Evolutionary conservation across 1,140 invertebrate genomes (phyloP), one percentile per base, ranked within the genome.

Genomic region (Zaprionus nigranus): DNA sequence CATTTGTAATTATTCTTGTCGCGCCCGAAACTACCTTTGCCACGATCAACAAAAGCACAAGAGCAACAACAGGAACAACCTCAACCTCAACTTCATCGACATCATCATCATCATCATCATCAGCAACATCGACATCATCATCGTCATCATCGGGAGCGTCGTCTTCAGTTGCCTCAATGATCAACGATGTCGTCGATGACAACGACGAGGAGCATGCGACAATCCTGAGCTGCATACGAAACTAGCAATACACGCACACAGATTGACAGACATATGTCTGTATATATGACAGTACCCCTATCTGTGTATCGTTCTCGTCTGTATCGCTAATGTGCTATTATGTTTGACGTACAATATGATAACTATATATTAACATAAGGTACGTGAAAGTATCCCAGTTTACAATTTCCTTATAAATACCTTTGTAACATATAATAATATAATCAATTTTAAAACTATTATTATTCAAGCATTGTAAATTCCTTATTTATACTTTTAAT

Each of bases 1-100:
- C 90, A 91, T 91, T 91, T 82, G 90, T 92, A 92, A 92, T 92
- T 91, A 92, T 90, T 92, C 90, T 92, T 91, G 90, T 92, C 85
- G 85, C 85, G 85, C 85, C 85, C 79, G 78, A 78, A 88, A 88
- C 85, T 81, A 60, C 63, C 34, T 49, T 56, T 75, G 64, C 74
- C 71, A 68, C 81, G 83, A 87, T 87, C 83, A 78, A 73, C 83
- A 58, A 70, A 83, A 87, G 67, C 82, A 75, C 54, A 54, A 77
- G 68, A 63, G 69, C 74, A 59, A 56, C 77, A 69, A 28, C 66
- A 57, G 57, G 51, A 71, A 72, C 49, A 78, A 56, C 62, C 46
- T 63, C 54, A 60, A 24, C 51, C 61, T 26, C 20, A 63, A 49
- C 17, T 46, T 57, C 17, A 69, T 9, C 49, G 26, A 24, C 65